Percentiles rank a stretch among this genome's conserved stretches.
phyloP scores from a whole-genome alignment of 2,888 invertebrate species.

The Zonitis immaculata region DNA sequence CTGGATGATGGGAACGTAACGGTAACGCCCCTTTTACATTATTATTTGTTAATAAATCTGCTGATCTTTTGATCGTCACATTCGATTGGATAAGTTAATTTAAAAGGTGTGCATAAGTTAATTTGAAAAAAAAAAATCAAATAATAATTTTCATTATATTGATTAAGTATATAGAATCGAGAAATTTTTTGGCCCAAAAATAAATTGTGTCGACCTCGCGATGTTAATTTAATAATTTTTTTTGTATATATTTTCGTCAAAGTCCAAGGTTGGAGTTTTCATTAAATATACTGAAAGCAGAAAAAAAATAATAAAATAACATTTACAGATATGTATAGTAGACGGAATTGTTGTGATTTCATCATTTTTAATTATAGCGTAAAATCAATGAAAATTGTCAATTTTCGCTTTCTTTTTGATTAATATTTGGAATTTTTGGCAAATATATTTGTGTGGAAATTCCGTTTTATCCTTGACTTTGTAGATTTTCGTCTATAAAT shows the following conservation, averaged over 20 bases:
- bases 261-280: background rate
- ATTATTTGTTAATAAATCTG: background rate
- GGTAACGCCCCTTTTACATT: background rate
- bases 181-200: background rate
- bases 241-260: background rate
- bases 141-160: background rate
- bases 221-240: background rate
- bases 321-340: background rate
- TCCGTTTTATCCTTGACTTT: too few species aligned
- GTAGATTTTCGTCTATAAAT: too few species aligned
- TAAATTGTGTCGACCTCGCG: background rate
- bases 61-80: background rate
- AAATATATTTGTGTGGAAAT: too few species aligned
- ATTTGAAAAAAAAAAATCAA: background rate
- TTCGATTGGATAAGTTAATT: background rate
- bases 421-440: too few species aligned
- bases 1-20: background rate
- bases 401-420: too few species aligned
- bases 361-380: too few species aligned
- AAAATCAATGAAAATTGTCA: too few species aligned
- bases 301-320: too few species aligned
- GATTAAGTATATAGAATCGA: background rate
- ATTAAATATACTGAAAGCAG: background rate
- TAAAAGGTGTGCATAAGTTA: background rate
- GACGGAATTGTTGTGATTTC: background rate